Base-by-base conservation (phyloP, 2,888 invertebrate species). In the Athetis lepigone region DNA sequence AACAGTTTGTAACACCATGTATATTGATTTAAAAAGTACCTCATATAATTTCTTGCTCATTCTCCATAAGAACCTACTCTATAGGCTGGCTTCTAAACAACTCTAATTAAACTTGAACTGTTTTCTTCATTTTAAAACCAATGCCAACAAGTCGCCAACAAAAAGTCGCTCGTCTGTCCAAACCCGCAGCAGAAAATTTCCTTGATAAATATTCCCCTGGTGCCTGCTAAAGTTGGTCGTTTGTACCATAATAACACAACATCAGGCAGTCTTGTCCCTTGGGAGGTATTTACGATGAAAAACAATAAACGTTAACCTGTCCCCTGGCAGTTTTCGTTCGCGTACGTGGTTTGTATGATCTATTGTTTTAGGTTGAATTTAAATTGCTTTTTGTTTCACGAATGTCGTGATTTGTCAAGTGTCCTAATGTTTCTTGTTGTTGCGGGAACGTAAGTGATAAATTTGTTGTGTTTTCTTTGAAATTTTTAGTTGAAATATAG, bases 221-320 rank as follows among this genome's bases (percentile, higher is more conserved):
- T 23, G 40, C 42, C 47, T 57, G 74, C 70, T 70, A 64, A 66
- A 76, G 67, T 63, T 74, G 61, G 52, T 73, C 61, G 68, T 75
- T 75, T 73, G 65, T 72, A 50, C 75, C 45, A 66, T 80, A 59
- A 75, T 77, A 70, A 69, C 46, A 67, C 43, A 63, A 61, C 55
- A 63, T 68, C 69, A 51, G 65, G 42, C 52, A 37, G 8, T n/a
- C 27, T 33, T 21, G 55, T 66, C 80, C 71, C 77, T 9, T 25
- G 72, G 64, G 82, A 63, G 13, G 43, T 55, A 79, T 80, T 77
- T 73, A 72, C 69, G 70, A 75, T 68, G 63, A 75, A 79, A 85
- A 83, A 85, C 82, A 86, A 85, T 85, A 84, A 80, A 79, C 79
- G 79, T 50, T 80, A 72, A 81, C 69, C 66, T 62, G 72, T 82